A percentile compares a stretch with the other conserved stretches of the same genome.
Conservation (phyloP, 1,140 invertebrate genomes). For the Venturia canescens region DNA sequence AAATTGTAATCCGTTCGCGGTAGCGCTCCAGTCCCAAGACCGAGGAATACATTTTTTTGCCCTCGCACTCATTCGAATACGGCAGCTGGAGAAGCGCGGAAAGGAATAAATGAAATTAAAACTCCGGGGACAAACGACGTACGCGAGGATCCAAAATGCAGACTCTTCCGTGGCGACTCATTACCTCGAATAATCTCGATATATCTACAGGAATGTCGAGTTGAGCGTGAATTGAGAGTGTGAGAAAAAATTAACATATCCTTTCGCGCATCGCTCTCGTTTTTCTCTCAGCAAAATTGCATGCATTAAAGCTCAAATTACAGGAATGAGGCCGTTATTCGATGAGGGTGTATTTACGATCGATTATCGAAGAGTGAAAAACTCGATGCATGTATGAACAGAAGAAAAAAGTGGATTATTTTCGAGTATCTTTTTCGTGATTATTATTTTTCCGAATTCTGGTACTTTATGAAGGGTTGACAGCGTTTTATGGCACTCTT, state of each 20-base stretch:
- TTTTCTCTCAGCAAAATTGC: neutral
- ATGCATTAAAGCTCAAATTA: neutral
- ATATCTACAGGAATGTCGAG: neutral
- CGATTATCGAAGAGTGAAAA: neutral
- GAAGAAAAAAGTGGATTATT: neutral
- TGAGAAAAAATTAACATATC: constrained; percentile 3
- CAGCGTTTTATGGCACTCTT: no score
- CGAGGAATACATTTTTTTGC: neutral
- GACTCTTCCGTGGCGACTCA: neutral
- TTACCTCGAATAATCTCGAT: neutral
- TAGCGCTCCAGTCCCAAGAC: no score
- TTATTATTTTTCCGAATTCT: neutral
- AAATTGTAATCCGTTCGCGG: no score
- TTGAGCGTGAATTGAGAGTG: neutral
- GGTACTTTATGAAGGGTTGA: no score
- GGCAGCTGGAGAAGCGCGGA: neutral
- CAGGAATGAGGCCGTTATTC: neutral
- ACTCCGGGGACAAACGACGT: neutral
- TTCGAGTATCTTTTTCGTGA: neutral
- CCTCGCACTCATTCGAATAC: neutral
- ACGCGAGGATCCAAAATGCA: neutral
- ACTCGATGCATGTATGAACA: neutral
- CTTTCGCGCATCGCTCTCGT: neutral
- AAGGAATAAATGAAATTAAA: neutral
- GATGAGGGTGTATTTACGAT: neutral